These are phyloP conservation scores for Perizoma affinitatum DNA, from an alignment of 2,888 invertebrate species.

Conservation along the genomic window DNA sequence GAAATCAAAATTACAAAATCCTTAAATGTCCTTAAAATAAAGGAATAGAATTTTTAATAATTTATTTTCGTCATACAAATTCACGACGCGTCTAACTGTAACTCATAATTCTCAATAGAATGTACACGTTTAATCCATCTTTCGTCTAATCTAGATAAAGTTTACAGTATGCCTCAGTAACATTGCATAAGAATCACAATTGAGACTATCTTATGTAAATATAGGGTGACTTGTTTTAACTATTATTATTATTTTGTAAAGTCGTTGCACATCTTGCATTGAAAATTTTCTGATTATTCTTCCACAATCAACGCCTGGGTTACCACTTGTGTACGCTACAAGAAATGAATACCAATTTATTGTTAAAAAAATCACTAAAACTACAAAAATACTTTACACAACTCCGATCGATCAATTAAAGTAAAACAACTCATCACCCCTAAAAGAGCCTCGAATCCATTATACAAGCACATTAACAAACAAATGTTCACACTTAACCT, in stretches of 20 bases:
- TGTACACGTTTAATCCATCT: too few species aligned
- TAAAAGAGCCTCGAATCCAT: slow-evolving; percentile 74
- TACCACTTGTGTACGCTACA: background rate
- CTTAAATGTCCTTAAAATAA: slow-evolving; percentile 49
- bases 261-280: too few species aligned
- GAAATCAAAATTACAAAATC: slow-evolving; percentile 57
- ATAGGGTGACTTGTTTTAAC: too few species aligned
- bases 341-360: slow-evolving; percentile 2
- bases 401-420: slow-evolving; percentile 40
- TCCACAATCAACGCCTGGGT: background rate
- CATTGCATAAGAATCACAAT: too few species aligned
- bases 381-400: slow-evolving; percentile 24
- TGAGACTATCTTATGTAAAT: too few species aligned
- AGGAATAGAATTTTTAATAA: slow-evolving; percentile 10
- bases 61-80: too few species aligned
- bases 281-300: background rate
- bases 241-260: too few species aligned
- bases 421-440: slow-evolving; percentile 73
- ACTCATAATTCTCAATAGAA: too few species aligned
- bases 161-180: too few species aligned
- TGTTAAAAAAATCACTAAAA: slow-evolving; percentile 12
- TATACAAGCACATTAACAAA: slow-evolving; percentile 80
- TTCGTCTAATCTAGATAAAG: too few species aligned
- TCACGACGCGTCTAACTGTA: too few species aligned
- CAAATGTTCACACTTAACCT: slow-evolving; percentile 84